Evolutionary conservation across 1,140 invertebrate genomes (phyloP).

Genomic region (Trichomalopsis sarcophagae): DNA sequence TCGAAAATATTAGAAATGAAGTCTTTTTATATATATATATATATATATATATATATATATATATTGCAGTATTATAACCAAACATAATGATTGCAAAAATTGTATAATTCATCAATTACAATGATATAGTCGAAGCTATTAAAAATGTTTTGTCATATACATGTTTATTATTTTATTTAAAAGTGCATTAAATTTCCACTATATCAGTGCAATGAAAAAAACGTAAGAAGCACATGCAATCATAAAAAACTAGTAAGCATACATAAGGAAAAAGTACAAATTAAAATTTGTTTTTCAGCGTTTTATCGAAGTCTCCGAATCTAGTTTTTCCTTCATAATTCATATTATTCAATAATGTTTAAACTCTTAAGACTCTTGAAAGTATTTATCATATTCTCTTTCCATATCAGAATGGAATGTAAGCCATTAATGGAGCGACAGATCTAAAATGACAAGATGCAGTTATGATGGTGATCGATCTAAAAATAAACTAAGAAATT

Average conservation of each 20-base stretch:
- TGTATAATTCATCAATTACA: background rate
- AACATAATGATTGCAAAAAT: background rate
- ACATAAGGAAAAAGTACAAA: background rate
- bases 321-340: constrained; percentile 3
- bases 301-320: constrained; percentile 28
- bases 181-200: background rate
- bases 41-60: no score
- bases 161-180: no score
- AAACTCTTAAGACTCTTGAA: constrained; percentile 30
- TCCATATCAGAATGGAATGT: background rate
- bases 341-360: constrained; percentile 10
- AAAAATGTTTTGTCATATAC: no score
- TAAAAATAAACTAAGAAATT: constrained; percentile 12
- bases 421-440: constrained; percentile 20
- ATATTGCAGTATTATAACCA: background rate
- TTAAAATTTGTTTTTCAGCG: constrained; percentile 14
- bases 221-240: background rate
- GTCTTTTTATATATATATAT: background rate
- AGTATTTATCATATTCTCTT: background rate
- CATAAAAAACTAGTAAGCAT: background rate
- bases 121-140: background rate
- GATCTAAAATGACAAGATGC: constrained; percentile 36
- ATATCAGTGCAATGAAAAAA: background rate
- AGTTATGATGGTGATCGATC: constrained; percentile 17
- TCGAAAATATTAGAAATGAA: constrained; percentile 24